phyloP scores from a whole-genome alignment of 2,888 invertebrate species.

The Lycia hirtaria region DNA sequence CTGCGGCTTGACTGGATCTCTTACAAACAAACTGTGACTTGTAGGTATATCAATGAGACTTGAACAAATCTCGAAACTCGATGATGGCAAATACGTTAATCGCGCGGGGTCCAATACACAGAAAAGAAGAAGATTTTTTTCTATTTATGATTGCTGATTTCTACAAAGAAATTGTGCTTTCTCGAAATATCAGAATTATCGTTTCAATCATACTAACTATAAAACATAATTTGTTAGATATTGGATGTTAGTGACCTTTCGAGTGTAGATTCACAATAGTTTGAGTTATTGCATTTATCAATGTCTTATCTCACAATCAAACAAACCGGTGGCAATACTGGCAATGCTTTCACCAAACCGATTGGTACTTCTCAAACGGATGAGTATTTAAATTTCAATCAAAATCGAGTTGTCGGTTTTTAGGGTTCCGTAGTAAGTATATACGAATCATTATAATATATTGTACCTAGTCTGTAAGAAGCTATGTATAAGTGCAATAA shows the following conservation, averaged over 20 bases:
- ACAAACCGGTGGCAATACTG: constrained; percentile 23
- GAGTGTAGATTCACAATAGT: constrained; percentile 1
- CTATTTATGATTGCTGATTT: no score
- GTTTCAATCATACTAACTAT: background rate
- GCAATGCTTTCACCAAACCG: constrained; percentile 30
- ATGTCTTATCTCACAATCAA: constrained; percentile 12
- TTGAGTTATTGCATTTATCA: constrained; percentile 4
- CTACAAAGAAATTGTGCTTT: background rate
- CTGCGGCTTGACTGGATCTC: no score
- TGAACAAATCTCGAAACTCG: no score
- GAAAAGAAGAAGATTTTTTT: no score
- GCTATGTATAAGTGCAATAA: no score
- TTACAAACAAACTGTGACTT: no score
- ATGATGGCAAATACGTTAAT: no score
- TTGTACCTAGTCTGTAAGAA: no score
- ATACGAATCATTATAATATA: no score
- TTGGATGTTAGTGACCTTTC: background rate
- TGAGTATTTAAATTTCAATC: constrained; percentile 22
- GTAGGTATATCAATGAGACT: no score
- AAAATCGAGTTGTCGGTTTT: constrained; percentile 14
- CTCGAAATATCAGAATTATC: background rate
- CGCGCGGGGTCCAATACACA: no score
- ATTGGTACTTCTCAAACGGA: constrained; percentile 21
- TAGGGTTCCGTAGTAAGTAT: no score
- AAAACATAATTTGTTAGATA: constrained; percentile 4